Evolutionary conservation across 2,888 invertebrate species (phyloP).

Genomic region (Gastrophysa polygoni): DNA sequence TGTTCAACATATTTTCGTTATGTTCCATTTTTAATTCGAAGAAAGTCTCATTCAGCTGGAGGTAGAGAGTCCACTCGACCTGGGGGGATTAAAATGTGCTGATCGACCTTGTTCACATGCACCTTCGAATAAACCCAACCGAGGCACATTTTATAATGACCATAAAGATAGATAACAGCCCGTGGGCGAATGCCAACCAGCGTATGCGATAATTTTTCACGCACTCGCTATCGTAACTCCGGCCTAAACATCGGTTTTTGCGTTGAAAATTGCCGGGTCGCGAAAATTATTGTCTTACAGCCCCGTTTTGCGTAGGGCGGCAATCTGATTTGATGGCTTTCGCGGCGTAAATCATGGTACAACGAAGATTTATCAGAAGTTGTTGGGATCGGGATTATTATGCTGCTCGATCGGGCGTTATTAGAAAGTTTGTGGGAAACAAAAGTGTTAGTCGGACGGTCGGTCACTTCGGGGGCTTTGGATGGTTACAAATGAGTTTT

Average conservation of each 20-base stretch:
- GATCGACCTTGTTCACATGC: constrained; percentile 5
- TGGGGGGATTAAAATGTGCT: constrained; percentile 6
- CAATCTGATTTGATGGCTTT: constrained; percentile 19
- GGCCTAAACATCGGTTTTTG: constrained; percentile 19
- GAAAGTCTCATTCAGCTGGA: no score
- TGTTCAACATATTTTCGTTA: no score
- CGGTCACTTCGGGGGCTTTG: not conserved
- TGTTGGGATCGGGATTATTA: not conserved
- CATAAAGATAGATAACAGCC: not conserved
- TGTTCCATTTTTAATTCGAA: no score
- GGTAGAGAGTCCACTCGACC: no score
- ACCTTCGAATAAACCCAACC: not conserved
- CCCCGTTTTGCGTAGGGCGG: constrained; percentile 16
- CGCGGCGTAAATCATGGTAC: not conserved
- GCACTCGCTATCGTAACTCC: constrained; percentile 6
- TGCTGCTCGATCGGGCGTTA: not conserved
- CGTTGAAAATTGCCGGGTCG: constrained; percentile 20
- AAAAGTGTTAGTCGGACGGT: not conserved
- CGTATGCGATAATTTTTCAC: constrained; percentile 8
- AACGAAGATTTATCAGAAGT: not conserved
- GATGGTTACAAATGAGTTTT: not conserved
- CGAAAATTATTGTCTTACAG: constrained; percentile 16
- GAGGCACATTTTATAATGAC: not conserved
- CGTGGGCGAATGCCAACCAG: constrained; percentile 1
- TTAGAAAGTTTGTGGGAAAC: constrained; percentile 1